Evolutionary conservation across 2,888 invertebrate species (phyloP), one percentile per base, ranked within the genome.

Genomic region (Selenia dentaria): DNA sequence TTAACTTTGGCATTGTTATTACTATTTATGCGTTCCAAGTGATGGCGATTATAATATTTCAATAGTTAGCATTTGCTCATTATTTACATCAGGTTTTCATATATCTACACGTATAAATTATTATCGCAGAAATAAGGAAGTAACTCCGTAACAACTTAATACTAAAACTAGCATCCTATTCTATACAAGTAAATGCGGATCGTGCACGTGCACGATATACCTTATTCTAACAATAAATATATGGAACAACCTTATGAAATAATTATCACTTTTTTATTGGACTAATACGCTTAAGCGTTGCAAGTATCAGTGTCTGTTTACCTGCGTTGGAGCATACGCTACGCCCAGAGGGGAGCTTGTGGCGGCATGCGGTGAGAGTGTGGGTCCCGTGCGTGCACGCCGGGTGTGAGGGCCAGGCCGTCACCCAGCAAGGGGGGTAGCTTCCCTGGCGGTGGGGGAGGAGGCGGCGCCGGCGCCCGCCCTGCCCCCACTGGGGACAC

Each of bases 261-360:
- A 86, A 79, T 83, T 89, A 89, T 89, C 89, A 89, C 89, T 78
- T 82, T 16, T 76, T 77, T 81, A 74, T 87, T 84, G 87, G 89
- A 89, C 90, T 90, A 90, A 88, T 79, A 88, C 87, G 87, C 84
- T 88, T 85, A 85, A 84, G 88, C 86, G 87, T 84, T 83, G 84
- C 84, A 79, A 86, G 83, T 78, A 79, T 71, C 74, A 71, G 73
- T 71, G 71, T 73, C 73, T 69, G 75, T 79, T 92, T 91, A 93
- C 93, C 93, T 93, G 92, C 92, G 92, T 89, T 92, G 92, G 75
- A 93, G 91, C 91, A 93, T 93, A 91, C 93, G 94, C 94, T 95
- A 95, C 93, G 95, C 94, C 95, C 95, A 95, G 79, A 95, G 92
- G 70, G 94, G 94, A 87, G 94, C 94, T 72, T 93, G 93, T 73